phyloP scores from a whole-genome alignment of 2,797 vertebrate genomes.

The Gallinago stenura region DNA sequence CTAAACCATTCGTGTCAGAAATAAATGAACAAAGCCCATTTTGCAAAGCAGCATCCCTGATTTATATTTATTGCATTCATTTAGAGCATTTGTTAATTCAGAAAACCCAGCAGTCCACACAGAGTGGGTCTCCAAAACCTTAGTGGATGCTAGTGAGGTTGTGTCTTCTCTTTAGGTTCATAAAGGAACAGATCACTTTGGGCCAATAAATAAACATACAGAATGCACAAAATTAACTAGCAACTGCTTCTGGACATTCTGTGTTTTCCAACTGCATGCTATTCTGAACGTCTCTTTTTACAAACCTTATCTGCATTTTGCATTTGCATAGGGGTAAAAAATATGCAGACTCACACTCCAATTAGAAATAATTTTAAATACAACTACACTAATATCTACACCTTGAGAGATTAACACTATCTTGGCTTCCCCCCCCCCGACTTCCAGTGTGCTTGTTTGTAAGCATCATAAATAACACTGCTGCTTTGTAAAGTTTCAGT shows the following conservation, averaged over 20 bases:
- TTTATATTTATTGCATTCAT: constrained; percentile 63
- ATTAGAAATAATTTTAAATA: constrained; percentile 14
- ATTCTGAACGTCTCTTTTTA: not conserved
- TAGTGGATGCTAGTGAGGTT: not conserved
- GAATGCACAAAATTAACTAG: not conserved
- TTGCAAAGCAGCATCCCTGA: constrained; percentile 57
- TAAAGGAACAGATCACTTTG: not conserved
- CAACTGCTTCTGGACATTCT: not conserved
- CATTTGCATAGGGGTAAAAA: not conserved
- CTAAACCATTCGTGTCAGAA: constrained; percentile 68
- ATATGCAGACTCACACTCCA: constrained; percentile 47
- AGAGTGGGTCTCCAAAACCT: not conserved
- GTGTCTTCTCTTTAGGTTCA: not conserved
- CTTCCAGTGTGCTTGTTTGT: not conserved
- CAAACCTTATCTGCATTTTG: not conserved
- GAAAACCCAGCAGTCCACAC: constrained; percentile 10
- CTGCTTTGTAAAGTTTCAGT: not conserved
- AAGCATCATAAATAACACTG: not conserved
- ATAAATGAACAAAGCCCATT: constrained; percentile 69
- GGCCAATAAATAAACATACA: not conserved
- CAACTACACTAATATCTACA: not conserved
- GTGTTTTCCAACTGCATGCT: not conserved
- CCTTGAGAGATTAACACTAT: not conserved
- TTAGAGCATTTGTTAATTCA: constrained; percentile 61
- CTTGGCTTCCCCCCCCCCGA: not conserved